A percentile compares a stretch with the other conserved stretches of the same genome.
phyloP scores from a whole-genome alignment of 2,888 invertebrate genomes.

The Aethes cnicana region DNA sequence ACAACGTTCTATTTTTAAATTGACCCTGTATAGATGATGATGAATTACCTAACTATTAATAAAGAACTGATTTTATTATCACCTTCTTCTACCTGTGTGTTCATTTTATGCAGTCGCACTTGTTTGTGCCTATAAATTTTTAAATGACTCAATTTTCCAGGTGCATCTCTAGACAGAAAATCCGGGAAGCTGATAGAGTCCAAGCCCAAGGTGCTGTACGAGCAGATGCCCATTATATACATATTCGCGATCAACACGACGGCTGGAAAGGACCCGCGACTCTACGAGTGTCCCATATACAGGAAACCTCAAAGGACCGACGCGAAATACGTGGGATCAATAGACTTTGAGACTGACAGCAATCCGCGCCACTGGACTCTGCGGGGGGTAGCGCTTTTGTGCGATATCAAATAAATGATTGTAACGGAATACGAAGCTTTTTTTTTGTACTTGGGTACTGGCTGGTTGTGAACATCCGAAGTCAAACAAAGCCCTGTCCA shows the following conservation, averaged over 20 bases:
- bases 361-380: conserved; percentile 97
- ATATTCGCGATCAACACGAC: conserved; percentile 97
- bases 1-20: too few species aligned
- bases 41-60: too few species aligned
- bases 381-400: conserved; percentile 96
- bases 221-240: conserved; percentile 98
- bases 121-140: too few species aligned
- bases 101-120: too few species aligned
- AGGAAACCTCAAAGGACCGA: conserved; percentile 97
- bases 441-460: too few species aligned
- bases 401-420: conserved; percentile 95
- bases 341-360: conserved; percentile 96
- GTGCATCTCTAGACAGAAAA: conserved; percentile 93
- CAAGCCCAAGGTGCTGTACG: conserved; percentile 95
- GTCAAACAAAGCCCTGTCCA: too few species aligned
- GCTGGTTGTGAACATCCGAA: too few species aligned
- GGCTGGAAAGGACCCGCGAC: conserved; percentile 93
- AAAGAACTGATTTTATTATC: too few species aligned
- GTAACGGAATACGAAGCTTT: too few species aligned
- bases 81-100: too few species aligned
- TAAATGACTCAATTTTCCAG: conserved; percentile 52
- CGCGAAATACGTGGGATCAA: conserved; percentile 96
- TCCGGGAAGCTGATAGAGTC: conserved; percentile 95
- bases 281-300: conserved; percentile 98
- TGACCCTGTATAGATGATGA: too few species aligned